phyloP scores from a whole-genome alignment of 1,140 invertebrate genomes.

The Cyclargus thomasi region DNA sequence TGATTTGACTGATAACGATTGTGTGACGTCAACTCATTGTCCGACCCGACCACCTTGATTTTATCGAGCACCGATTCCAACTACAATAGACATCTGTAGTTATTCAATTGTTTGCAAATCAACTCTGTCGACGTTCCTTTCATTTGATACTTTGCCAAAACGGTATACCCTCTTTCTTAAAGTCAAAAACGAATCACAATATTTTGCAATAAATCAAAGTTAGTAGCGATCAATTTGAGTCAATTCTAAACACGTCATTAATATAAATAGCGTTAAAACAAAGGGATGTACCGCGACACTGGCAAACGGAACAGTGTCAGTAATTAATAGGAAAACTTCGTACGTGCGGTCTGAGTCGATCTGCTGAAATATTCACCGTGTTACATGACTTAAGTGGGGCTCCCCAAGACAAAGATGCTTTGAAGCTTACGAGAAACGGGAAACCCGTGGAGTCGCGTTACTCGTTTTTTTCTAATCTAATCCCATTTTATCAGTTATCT shows the following conservation, averaged over 20 bases:
- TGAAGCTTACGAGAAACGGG: slow-evolving; percentile 47
- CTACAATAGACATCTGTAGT: not conserved
- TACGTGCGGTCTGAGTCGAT: slow-evolving; percentile 29
- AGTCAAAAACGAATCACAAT: no score
- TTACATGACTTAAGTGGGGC: slow-evolving; percentile 42
- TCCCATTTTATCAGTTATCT: not conserved
- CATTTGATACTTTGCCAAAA: no score
- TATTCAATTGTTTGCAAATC: slow-evolving; percentile 1
- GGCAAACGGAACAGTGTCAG: slow-evolving; percentile 11
- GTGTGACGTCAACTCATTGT: slow-evolving; percentile 54
- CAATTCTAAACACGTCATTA: not conserved
- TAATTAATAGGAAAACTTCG: slow-evolving; percentile 39
- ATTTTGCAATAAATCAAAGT: not conserved
- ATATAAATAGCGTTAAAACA: not conserved
- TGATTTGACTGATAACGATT: slow-evolving; percentile 52
- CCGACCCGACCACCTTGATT: slow-evolving; percentile 23
- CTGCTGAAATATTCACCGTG: slow-evolving; percentile 57
- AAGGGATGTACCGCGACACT: slow-evolving; percentile 4
- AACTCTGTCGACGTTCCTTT: not conserved
- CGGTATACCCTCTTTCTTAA: no score
- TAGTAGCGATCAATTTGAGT: not conserved
- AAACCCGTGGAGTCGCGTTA: slow-evolving; percentile 19
- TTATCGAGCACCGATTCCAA: slow-evolving; percentile 24
- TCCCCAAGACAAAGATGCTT: slow-evolving; percentile 61
- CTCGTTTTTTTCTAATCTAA: slow-evolving; percentile 13